A percentile compares a stretch with the other conserved stretches of the same genome.
Conservation (phyloP, 2,888 invertebrate species). For the Synanthedon tipuliformis region DNA sequence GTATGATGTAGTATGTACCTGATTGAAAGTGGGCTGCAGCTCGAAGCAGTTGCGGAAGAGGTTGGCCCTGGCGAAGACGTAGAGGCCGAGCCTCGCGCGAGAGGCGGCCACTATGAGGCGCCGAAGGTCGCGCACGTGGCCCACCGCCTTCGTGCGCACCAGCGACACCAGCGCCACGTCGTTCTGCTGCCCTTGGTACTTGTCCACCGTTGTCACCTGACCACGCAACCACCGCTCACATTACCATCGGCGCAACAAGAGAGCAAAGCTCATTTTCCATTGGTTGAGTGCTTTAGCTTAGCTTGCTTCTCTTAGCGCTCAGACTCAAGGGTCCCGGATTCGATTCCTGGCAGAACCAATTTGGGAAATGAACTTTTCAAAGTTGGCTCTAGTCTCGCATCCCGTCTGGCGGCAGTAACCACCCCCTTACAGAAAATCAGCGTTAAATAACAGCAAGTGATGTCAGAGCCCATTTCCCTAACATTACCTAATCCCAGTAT, state of each 20-base stretch:
- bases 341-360: no score
- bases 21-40: slow-evolving; percentile 93
- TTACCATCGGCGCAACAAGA: not conserved
- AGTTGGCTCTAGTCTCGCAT: no score
- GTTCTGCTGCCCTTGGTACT: slow-evolving; percentile 99
- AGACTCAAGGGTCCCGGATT: no score
- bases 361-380: no score
- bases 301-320: no score
- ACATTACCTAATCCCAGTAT: no score
- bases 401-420: no score
- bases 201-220: slow-evolving; percentile 94
- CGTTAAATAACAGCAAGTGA: no score
- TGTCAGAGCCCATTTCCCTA: no score
- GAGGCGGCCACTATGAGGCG: slow-evolving; percentile 98
- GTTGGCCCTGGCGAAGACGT: slow-evolving; percentile 92
- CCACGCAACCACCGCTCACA: not conserved
- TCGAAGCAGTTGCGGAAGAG: slow-evolving; percentile 98
- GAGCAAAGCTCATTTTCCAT: not conserved
- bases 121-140: slow-evolving; percentile 95
- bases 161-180: slow-evolving; percentile 97
- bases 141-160: slow-evolving; percentile 96
- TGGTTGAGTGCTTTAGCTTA: not conserved
- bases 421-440: no score
- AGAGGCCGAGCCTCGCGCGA: slow-evolving; percentile 94
- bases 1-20: slow-evolving; percentile 56